Evolutionary conservation across 2,888 invertebrate species (phyloP).

Genomic region (Sipha maydis): DNA sequence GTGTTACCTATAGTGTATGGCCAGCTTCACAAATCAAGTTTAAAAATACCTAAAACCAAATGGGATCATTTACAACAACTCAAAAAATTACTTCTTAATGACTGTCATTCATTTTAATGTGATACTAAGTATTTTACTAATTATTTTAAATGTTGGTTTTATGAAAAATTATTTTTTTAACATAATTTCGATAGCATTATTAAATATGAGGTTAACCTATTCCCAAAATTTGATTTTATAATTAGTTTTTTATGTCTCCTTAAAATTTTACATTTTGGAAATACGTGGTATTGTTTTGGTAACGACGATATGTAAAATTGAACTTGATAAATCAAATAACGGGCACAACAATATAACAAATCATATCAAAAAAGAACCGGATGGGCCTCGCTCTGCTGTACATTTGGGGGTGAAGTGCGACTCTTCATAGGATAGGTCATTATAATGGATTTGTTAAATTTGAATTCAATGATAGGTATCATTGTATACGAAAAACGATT

Average conservation of each 20-base stretch:
- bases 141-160: slow-evolving; percentile 16
- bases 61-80: not conserved
- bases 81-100: slow-evolving; percentile 16
- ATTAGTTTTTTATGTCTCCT: slow-evolving; percentile 19
- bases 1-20: not conserved
- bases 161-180: slow-evolving; percentile 19
- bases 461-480: no score
- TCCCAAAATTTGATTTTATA: slow-evolving; percentile 26
- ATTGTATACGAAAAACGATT: no score
- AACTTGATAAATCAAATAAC: no score
- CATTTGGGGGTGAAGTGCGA: no score
- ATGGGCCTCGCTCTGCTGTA: no score
- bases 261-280: not conserved
- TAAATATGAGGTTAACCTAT: slow-evolving; percentile 5
- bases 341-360: no score
- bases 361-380: no score
- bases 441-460: no score
- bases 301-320: no score
- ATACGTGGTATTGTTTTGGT: not conserved
- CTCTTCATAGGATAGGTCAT: no score
- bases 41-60: slow-evolving; percentile 23
- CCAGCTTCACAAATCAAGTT: slow-evolving; percentile 19
- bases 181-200: not conserved
- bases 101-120: slow-evolving; percentile 12
- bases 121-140: slow-evolving; percentile 5